Evolutionary conservation across 1,140 invertebrate species (phyloP), one percentile per base, ranked within the genome.

Genomic region (Hirudo medicinalis): DNA sequence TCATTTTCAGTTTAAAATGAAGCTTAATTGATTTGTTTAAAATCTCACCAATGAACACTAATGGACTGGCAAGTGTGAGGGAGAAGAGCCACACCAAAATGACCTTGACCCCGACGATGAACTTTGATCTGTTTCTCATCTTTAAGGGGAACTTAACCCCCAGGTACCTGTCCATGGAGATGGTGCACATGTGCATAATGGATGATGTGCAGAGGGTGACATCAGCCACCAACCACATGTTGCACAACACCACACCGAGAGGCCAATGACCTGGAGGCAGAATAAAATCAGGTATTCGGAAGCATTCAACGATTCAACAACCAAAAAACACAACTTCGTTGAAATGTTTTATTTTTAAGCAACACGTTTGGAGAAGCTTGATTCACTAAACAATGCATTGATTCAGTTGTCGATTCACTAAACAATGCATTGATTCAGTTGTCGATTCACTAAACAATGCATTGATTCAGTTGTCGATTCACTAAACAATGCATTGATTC

Each of bases 141-240:
- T 88, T 89, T 74, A 97, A 81, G 0, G 93, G 93, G 81, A 91
- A 91, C 43, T 91, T 85, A 72, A 97, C 94, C 55, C 91, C 91
- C 72, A 94, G 80, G 81, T 94, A 97, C n/a, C 81, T 77, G 71
- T 82, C 80, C 29, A 82, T 72, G 6, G 79, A 80, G 72, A 82
- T 82, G 11, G 79, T 80, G 74, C 81, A 81, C 72, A 83, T 76
- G 76, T 83, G 82, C 63, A 95, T 88, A 78, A 97, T 97, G 76
- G 90, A 92, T 2, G 91, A 89, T 0, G 91, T 93, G 78, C 93
- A 96, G 70, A 92, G 90, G 25, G 95, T 84, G 22, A 97, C 93
- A 81, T 97, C 94, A 74, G 90, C 91, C 0, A 92, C 94, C 71
- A 92, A 90, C 84, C 94, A 96, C 19, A 95, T 86, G 81, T 92